Base-by-base conservation (phyloP, 2,888 invertebrate species). In the Aphidius colemani region DNA sequence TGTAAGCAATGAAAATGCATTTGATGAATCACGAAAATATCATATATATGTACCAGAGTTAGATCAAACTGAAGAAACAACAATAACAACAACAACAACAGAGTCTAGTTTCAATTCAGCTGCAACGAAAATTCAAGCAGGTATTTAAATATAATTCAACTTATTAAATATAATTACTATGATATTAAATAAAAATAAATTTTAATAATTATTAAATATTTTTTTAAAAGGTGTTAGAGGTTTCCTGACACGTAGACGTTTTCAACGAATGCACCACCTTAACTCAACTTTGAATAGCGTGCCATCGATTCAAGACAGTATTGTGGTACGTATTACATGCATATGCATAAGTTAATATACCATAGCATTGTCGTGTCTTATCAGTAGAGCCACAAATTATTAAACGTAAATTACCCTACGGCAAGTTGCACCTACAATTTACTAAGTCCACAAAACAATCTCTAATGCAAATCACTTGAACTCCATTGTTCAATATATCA, bases 101-200 rank as follows among this genome's bases (percentile, higher is more conserved):
- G 73, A 69, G 30, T 70, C 69, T 30, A 73, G 72, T 41, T 71
- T 76, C n/a, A 68, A 71, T 49, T 73, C 73, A 6, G 75, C 77
- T 2, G 75, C 70, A 0, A 74, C 74, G 3, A 75, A 74, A 67
- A 77, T 77, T 65, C 78, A 78, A 72, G 77, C 78, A 10, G 74
- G 78, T 78, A 56, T 70, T 65, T 58, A 45, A 51, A 43, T 60
- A 8, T 40, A 7, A 43, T 43, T 43, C 30, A n/a, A 39, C 30
- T 6, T 7, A 51, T 51, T 51, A 9, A 7, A 10, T 30, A 51
- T 30, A 51, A 30, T 51, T 11, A 13, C 51, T 3, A 53, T 8
- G 51, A 51, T 30, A 13, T 41, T 11, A 10, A 7, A 40, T n/a
- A n/a, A 40, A 51, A 40, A 13, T 51, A 11, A 53, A 39, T n/a